A percentile compares a stretch with the other conserved stretches of the same genome.
Evolutionary conservation across 1,140 invertebrate genomes (phyloP).

Genomic region (Holotrichia oblita): DNA sequence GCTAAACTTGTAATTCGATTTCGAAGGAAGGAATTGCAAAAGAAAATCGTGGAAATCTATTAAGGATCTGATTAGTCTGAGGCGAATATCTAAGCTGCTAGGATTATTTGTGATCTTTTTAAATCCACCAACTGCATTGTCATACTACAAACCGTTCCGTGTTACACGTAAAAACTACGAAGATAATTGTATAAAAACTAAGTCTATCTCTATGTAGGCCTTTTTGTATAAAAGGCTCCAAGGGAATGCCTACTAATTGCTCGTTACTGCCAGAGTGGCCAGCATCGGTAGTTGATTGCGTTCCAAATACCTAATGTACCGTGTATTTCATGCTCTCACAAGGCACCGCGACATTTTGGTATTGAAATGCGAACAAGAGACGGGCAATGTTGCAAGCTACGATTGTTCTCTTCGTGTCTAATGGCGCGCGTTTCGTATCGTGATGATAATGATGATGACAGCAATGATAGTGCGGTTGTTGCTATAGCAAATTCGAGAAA

Average conservation of each 20-base stretch:
- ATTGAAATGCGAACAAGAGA: background rate
- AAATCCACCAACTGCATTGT: too few relatives aligned
- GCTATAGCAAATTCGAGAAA: background rate
- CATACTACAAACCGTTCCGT: too few relatives aligned
- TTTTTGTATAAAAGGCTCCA: background rate
- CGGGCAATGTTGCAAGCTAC: background rate
- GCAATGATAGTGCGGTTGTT: background rate
- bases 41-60: too few relatives aligned
- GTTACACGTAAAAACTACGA: too few relatives aligned
- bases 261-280: background rate
- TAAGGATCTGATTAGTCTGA: too few relatives aligned
- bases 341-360: background rate
- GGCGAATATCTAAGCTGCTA: too few relatives aligned
- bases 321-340: background rate
- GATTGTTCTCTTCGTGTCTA: background rate
- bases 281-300: background rate
- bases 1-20: too few relatives aligned
- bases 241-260: background rate
- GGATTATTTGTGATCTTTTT: too few relatives aligned
- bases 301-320: slow-evolving; percentile 13
- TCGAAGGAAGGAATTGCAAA: too few relatives aligned
- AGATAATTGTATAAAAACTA: background rate
- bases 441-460: slow-evolving; percentile 6
- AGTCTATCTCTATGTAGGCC: background rate
- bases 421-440: slow-evolving; percentile 4